A percentile compares a stretch with the other conserved stretches of the same genome.
These are phyloP conservation scores for Polia nebulosa DNA, from an alignment of 2,888 invertebrate genomes.

Conservation along the genomic window DNA sequence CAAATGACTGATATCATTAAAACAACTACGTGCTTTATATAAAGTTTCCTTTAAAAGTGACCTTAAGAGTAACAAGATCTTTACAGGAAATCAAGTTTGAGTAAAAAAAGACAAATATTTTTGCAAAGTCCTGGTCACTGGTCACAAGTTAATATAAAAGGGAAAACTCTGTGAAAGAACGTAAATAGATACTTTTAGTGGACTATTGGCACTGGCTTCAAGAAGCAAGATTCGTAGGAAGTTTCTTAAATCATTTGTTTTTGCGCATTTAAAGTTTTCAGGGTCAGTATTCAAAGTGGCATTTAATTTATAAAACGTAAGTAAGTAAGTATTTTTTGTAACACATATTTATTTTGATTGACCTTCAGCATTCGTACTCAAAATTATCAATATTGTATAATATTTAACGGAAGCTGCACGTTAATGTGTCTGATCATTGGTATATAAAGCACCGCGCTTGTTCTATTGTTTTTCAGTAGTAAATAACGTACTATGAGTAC, in stretches of 20 bases:
- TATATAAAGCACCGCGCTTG: constrained; percentile 3
- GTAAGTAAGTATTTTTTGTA: neutral
- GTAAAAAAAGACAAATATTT: neutral
- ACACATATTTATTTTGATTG: constrained; percentile 4
- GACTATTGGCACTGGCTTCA: neutral
- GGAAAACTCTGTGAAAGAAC: neutral
- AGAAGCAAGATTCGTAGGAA: neutral
- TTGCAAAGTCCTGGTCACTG: constrained; percentile 8
- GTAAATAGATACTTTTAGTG: neutral
- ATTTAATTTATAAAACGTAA: constrained; percentile 21
- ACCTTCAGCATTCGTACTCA: constrained; percentile 18
- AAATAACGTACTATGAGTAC: too few relatives aligned
- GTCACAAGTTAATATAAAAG: neutral
- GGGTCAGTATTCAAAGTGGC: constrained; percentile 2
- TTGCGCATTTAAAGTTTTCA: constrained; percentile 21
- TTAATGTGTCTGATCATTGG: neutral
- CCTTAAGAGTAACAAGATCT: constrained; percentile 40
- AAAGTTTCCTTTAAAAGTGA: constrained; percentile 27
- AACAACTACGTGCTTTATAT: constrained; percentile 35
- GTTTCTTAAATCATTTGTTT: neutral
- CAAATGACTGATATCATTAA: constrained; percentile 22
- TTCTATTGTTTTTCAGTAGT: constrained; percentile 1
- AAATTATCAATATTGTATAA: constrained; percentile 12
- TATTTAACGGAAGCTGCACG: neutral
- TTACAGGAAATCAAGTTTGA: constrained; percentile 44